Conservation (phyloP, 2,113 vertebrate genomes). For the Phylloscopus whistleri region DNA sequence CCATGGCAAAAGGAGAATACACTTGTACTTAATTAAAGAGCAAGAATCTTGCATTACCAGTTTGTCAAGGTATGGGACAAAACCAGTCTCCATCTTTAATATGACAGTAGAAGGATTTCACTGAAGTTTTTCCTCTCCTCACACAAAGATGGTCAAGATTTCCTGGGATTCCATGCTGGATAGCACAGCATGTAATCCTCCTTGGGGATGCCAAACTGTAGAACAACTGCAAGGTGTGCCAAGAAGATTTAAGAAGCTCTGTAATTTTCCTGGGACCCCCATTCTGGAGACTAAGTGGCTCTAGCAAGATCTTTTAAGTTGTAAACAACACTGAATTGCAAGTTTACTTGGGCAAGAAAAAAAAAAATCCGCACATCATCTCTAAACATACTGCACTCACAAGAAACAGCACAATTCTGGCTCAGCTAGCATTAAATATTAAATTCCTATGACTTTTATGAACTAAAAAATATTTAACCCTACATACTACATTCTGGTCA, state of each 20-base stretch:
- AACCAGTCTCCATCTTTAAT: conserved; percentile 41
- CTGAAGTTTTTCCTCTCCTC: background rate
- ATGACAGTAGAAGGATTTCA: background rate
- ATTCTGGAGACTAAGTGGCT: background rate
- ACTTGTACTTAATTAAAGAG: conserved; percentile 55
- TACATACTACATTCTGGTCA: background rate
- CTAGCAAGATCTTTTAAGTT: background rate
- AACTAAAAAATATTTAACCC: background rate
- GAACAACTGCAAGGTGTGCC: background rate
- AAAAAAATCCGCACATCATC: background rate
- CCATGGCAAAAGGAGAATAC: conserved; percentile 35
- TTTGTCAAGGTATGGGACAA: conserved; percentile 24
- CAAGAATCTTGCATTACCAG: conserved; percentile 50
- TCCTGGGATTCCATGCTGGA: background rate
- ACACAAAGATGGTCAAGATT: background rate
- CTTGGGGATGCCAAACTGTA: background rate
- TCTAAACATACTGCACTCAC: background rate
- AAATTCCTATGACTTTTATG: background rate
- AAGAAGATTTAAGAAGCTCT: background rate
- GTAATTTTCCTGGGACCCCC: background rate
- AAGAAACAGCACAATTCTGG: background rate
- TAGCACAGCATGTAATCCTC: background rate
- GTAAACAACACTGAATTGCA: background rate
- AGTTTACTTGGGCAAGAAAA: background rate
- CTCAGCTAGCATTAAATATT: background rate